Conservation (phyloP, 2,888 invertebrate genomes). For the Halictus ligatus region DNA sequence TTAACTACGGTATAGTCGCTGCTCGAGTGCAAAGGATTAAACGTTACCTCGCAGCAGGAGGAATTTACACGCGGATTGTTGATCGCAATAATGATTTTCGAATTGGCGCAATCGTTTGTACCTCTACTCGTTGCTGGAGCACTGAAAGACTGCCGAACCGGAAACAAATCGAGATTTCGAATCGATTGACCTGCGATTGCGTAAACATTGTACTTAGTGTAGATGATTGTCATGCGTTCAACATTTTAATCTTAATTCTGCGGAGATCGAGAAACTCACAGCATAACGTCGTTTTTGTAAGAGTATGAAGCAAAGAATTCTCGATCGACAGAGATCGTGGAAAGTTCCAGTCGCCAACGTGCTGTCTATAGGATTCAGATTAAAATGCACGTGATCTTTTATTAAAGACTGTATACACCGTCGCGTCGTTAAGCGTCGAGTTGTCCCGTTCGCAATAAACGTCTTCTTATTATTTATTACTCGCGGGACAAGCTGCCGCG, state of each 20-base stretch:
- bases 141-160: constrained; percentile 5
- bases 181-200: constrained; percentile 25
- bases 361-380: constrained; percentile 8
- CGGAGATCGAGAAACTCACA: not conserved
- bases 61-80: not conserved
- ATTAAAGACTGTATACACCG: constrained; percentile 14
- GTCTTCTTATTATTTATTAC: not conserved
- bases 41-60: not conserved
- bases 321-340: not conserved
- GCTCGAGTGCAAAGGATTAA: not conserved
- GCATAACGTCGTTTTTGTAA: not conserved
- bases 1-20: not conserved
- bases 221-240: not conserved
- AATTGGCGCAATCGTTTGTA: not conserved
- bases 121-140: not conserved
- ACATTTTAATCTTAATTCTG: constrained; percentile 20
- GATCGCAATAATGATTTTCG: not conserved
- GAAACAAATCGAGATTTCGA: constrained; percentile 34
- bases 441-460: not conserved
- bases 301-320: not conserved
- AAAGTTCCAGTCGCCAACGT: not conserved
- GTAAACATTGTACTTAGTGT: constrained; percentile 9
- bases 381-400: constrained; percentile 9
- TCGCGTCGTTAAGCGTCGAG: not conserved
- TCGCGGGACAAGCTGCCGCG: not conserved